Evolutionary conservation across 2,113 vertebrate genomes (phyloP).

Genomic region (Tiliqua scincoides): DNA sequence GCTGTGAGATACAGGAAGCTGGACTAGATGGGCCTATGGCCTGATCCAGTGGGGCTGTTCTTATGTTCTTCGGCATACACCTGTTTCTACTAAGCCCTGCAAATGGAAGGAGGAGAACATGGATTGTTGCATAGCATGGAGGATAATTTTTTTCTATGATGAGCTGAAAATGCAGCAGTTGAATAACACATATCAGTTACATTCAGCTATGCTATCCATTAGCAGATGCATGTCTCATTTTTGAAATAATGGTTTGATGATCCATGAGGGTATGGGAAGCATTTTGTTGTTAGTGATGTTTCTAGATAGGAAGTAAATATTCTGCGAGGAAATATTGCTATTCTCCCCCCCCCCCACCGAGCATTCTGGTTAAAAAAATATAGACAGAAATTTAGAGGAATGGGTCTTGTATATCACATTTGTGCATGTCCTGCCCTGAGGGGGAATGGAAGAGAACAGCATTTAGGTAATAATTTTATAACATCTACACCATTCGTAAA

Average conservation of each 20-base stretch:
- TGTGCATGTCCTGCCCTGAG: background rate
- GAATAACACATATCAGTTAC: slow-evolving; percentile 33
- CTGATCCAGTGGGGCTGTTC: too few species aligned
- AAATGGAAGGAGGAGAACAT: slow-evolving; percentile 31
- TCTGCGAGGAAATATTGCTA: slow-evolving; percentile 1
- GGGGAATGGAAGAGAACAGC: background rate
- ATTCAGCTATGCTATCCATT: slow-evolving; percentile 33
- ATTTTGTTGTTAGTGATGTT: slow-evolving; percentile 8
- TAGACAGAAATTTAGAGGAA: slow-evolving; percentile 3
- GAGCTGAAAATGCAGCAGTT: slow-evolving; percentile 44
- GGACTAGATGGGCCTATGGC: too few species aligned
- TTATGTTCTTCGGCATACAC: slow-evolving; percentile 57
- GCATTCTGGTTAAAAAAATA: slow-evolving; percentile 9
- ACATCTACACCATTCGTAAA: background rate
- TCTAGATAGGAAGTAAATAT: slow-evolving; percentile 10
- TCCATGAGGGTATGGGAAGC: background rate
- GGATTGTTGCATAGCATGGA: slow-evolving; percentile 46
- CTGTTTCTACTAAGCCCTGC: slow-evolving; percentile 52
- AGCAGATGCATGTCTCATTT: slow-evolving; percentile 38
- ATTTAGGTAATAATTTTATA: background rate
- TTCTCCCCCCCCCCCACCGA: background rate
- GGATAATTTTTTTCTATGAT: slow-evolving; percentile 14
- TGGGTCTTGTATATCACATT: slow-evolving; percentile 6
- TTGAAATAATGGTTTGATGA: slow-evolving; percentile 18
- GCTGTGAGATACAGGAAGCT: too few species aligned